Percentiles rank a stretch among this genome's conserved stretches.
phyloP scores from a whole-genome alignment of 2,888 invertebrate species.

The Eilema griseolum region DNA sequence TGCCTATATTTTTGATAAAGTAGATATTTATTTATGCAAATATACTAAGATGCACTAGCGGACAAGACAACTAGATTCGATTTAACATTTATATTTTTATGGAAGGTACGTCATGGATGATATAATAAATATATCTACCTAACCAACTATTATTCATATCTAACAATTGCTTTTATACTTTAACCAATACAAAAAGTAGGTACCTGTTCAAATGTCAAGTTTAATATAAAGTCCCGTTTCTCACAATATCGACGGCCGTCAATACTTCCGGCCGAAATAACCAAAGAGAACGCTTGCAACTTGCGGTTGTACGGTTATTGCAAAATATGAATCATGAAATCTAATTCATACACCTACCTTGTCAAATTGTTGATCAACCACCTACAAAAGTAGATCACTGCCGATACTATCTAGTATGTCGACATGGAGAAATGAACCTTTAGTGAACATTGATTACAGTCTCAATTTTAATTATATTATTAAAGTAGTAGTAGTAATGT shows the following conservation, averaged over 20 bases:
- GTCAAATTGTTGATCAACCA: constrained; percentile 35
- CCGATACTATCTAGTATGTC: not conserved
- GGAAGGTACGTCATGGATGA: too few species aligned
- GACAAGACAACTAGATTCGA: not conserved
- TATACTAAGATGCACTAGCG: not conserved
- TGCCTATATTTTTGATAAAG: constrained; percentile 23
- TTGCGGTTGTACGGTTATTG: constrained; percentile 61
- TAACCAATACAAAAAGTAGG: not conserved
- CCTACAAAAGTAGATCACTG: constrained; percentile 17
- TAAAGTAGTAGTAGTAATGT: not conserved
- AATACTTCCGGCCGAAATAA: constrained; percentile 47
- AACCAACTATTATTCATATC: not conserved
- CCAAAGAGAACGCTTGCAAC: constrained; percentile 41
- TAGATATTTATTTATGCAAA: not conserved
- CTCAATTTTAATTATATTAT: not conserved
- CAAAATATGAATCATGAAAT: constrained; percentile 74
- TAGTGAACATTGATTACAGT: not conserved
- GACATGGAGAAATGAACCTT: not conserved
- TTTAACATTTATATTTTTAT: not conserved
- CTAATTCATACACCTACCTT: constrained; percentile 51
- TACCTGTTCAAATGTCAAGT: not conserved
- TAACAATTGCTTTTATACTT: not conserved
- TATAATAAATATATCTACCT: not conserved
- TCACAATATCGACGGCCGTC: constrained; percentile 41
- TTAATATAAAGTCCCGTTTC: constrained; percentile 22